phyloP scores from a whole-genome alignment of 1,140 invertebrate species.

The Tachypleus tridentatus region DNA sequence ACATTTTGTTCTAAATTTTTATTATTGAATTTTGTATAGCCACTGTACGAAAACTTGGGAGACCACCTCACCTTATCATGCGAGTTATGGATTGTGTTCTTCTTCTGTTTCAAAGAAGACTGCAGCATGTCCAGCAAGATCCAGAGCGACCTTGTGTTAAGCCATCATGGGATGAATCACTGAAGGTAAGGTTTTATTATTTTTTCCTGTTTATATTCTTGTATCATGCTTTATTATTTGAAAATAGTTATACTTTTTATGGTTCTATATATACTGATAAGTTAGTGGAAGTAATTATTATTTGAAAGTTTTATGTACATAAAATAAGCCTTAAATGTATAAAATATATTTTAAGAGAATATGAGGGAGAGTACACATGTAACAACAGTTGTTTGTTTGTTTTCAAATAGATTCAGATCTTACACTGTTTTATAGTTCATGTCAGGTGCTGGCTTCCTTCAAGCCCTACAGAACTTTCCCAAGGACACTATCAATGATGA shows the following conservation, averaged over 20 bases:
- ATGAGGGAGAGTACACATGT: no score
- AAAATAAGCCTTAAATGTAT: no score
- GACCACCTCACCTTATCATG: conserved; percentile 94
- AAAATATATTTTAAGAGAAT: no score
- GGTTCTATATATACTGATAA: no score
- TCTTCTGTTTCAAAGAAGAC: conserved; percentile 78
- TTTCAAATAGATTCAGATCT: no score
- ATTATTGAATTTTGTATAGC: conserved; percentile 47
- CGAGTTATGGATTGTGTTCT: conserved; percentile 94
- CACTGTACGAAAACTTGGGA: conserved; percentile 82
- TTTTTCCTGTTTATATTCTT: no score
- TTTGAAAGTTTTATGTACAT: no score
- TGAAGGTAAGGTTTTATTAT: conserved; percentile 52
- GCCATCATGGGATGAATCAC: conserved; percentile 86
- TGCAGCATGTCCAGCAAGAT: conserved; percentile 68
- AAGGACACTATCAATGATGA: conserved; percentile 97
- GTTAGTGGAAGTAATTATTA: no score
- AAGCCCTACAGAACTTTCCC: conserved; percentile 85
- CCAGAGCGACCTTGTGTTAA: conserved; percentile 69
- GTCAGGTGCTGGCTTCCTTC: conserved; percentile 87
- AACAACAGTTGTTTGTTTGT: no score
- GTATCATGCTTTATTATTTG: no score
- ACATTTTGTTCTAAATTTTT: no score
- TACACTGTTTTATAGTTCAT: conserved; percentile 73
- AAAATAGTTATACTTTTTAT: no score